phyloP scores from a whole-genome alignment of 1,140 invertebrate species.

The Bombus difficillimus region DNA sequence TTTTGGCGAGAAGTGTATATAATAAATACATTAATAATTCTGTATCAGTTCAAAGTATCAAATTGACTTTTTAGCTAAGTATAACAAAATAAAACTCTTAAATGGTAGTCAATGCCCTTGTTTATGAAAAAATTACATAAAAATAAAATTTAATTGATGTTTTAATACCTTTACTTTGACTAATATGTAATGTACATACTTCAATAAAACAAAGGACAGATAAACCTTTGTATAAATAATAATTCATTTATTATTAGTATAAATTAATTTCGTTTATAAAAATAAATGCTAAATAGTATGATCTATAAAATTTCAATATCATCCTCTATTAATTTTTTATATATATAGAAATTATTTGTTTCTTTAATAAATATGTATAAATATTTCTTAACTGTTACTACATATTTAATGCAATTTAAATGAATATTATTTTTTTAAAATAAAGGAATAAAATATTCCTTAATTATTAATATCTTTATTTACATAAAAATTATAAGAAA shows the following conservation, averaged over 20 bases:
- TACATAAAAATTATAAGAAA: not conserved
- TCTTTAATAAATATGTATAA: not conserved
- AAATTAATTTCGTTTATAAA: not conserved
- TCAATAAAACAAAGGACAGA: not conserved
- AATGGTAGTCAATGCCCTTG: constrained; percentile 15
- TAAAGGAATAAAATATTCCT: not conserved
- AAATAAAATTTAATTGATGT: constrained; percentile 11
- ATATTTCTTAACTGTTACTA: not conserved
- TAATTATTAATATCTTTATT: not conserved
- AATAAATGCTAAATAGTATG: not conserved
- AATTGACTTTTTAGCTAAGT: constrained; percentile 10
- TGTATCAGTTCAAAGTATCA: not conserved
- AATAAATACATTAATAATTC: not conserved
- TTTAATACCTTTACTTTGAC: not conserved
- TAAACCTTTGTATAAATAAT: not conserved
- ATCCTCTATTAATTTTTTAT: not conserved
- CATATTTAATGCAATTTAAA: not conserved
- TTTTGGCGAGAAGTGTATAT: not conserved
- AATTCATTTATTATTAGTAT: not conserved
- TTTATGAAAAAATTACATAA: not conserved
- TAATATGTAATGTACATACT: not conserved
- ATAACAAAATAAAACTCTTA: constrained; percentile 9
- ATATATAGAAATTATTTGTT: not conserved
- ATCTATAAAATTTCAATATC: constrained; percentile 12
- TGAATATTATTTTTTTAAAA: not conserved